phyloP scores from a whole-genome alignment of 1,140 invertebrate genomes.

The Glomeris maerens region DNA sequence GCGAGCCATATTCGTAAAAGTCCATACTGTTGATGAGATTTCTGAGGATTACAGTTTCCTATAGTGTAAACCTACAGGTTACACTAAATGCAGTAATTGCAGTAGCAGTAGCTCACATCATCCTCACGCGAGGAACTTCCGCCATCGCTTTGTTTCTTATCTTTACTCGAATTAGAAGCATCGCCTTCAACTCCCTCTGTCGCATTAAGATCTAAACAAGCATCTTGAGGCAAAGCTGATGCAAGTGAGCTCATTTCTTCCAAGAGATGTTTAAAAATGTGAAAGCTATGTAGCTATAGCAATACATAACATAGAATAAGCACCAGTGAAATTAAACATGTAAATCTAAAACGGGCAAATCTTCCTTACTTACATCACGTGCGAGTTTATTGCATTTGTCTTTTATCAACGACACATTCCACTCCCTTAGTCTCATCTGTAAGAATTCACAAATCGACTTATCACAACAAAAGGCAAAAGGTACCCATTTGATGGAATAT shows the following conservation, averaged over 20 bases:
- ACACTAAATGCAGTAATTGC: no score
- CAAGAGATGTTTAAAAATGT: constrained; percentile 30
- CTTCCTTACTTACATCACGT: neutral
- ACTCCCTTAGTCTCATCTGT: neutral
- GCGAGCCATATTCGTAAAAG: constrained; percentile 33
- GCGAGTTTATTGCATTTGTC: constrained; percentile 2
- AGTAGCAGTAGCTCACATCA: no score
- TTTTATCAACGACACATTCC: neutral
- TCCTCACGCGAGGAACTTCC: no score
- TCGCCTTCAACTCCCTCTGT: constrained; percentile 1
- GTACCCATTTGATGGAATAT: neutral
- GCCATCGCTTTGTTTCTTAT: no score
- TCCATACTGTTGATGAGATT: constrained; percentile 21
- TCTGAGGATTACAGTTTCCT: neutral
- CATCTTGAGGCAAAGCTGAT: constrained; percentile 28
- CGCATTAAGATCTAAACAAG: constrained; percentile 19
- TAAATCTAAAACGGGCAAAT: constrained; percentile 4
- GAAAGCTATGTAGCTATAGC: constrained; percentile 28
- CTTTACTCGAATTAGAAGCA: constrained; percentile 1
- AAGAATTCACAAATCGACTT: no score
- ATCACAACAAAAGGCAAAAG: no score
- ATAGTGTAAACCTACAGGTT: constrained; percentile 5
- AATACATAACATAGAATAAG: constrained; percentile 16
- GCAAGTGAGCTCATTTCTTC: constrained; percentile 28
- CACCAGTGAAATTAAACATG: constrained; percentile 6